Evolutionary conservation across 2,113 vertebrate genomes (phyloP).

Genomic region (Oriolus oriolus): DNA sequence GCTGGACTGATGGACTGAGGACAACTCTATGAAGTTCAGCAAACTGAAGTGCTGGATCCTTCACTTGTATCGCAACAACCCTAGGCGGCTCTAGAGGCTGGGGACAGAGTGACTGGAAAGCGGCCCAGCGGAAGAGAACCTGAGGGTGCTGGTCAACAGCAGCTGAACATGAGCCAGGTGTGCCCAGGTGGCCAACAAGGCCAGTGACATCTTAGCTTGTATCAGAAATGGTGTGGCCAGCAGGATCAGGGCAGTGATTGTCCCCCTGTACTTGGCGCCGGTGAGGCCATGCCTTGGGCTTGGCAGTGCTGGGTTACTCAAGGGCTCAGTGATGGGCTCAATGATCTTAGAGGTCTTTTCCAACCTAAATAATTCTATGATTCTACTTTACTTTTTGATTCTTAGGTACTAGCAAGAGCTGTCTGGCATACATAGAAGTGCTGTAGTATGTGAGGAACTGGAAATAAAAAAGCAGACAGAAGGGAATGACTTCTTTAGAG

Average conservation of each 20-base stretch:
- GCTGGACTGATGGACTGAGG: too few relatives aligned
- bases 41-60: not conserved
- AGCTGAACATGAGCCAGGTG: not conserved
- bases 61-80: not conserved
- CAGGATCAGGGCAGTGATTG: not conserved
- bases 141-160: not conserved
- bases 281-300: not conserved
- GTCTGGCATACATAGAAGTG: not conserved
- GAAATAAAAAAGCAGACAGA: not conserved
- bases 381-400: not conserved
- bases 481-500: not conserved
- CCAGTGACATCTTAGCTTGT: accelerated
- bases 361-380: not conserved
- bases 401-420: not conserved
- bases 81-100: not conserved
- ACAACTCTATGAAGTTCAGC: not conserved
- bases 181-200: not conserved
- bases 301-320: not conserved
- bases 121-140: accelerated
- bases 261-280: not conserved
- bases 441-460: not conserved
- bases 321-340: too few relatives aligned
- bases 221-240: not conserved
- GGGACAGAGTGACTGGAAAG: not conserved
- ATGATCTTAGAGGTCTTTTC: not conserved